phyloP scores from a whole-genome alignment of 2,113 vertebrate genomes.

The Nibea coibor region DNA sequence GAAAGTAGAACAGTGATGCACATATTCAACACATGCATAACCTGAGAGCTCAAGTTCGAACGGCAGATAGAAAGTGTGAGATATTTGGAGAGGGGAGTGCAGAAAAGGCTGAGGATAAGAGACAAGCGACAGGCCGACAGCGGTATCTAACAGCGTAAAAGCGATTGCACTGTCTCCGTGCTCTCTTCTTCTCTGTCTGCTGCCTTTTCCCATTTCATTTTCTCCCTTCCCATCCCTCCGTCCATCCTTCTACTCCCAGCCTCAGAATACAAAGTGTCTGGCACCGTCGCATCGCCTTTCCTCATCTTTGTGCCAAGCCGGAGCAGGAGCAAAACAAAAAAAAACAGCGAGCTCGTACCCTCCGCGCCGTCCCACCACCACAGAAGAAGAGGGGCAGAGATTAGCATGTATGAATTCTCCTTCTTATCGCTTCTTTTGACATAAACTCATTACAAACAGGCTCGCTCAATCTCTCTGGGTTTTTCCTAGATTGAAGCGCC shows the following conservation, averaged over 20 bases:
- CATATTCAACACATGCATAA: constrained; percentile 19
- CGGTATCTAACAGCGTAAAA: constrained; percentile 60
- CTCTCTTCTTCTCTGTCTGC: constrained; percentile 48
- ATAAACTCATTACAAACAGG: constrained; percentile 63
- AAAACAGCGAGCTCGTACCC: constrained; percentile 43
- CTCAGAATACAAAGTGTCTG: constrained; percentile 75
- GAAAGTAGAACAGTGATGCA: constrained; percentile 39
- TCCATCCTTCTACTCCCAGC: constrained; percentile 53
- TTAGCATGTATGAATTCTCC: constrained; percentile 68
- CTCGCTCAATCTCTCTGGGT: constrained; percentile 25
- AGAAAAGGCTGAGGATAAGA: constrained; percentile 53
- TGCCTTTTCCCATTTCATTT: constrained; percentile 35
- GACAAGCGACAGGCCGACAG: constrained; percentile 55
- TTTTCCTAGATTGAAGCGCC: constrained; percentile 8
- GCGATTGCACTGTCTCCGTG: constrained; percentile 67
- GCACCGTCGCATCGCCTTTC: constrained; percentile 55
- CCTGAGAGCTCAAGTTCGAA: constrained; percentile 31
- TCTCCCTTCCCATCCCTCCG: constrained; percentile 19
- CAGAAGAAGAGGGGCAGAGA: constrained; percentile 57
- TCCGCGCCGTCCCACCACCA: constrained; percentile 32
- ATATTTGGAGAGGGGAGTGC: constrained; percentile 29
- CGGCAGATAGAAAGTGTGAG: constrained; percentile 16
- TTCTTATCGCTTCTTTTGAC: constrained; percentile 67
- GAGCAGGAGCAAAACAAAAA: constrained; percentile 42
- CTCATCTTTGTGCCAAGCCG: constrained; percentile 64